phyloP scores from a whole-genome alignment of 1,140 invertebrate genomes.

The Carposina sasakii region DNA sequence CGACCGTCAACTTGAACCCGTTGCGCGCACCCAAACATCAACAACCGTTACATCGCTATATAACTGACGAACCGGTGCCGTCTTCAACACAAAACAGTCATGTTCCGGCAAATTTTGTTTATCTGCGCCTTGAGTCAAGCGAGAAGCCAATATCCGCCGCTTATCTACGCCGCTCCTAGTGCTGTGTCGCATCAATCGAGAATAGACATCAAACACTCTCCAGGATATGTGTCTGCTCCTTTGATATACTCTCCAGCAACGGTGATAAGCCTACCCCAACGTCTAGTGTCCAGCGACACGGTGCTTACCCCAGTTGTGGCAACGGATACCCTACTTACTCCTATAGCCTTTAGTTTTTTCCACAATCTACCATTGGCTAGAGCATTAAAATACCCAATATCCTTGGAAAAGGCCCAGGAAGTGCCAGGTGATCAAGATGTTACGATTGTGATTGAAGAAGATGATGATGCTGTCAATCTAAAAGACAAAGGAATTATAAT shows the following conservation, averaged over 20 bases:
- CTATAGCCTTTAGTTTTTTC: slow-evolving; percentile 43
- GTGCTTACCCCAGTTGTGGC: slow-evolving; percentile 29
- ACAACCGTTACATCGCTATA: slow-evolving; percentile 58
- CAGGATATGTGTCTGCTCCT: slow-evolving; percentile 30
- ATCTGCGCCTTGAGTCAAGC: slow-evolving; percentile 26
- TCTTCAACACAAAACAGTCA: slow-evolving; percentile 23
- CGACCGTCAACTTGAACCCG: slow-evolving; percentile 59
- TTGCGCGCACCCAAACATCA: slow-evolving; percentile 28
- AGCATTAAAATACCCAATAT: slow-evolving; percentile 46
- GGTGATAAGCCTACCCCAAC: slow-evolving; percentile 23
- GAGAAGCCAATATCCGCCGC: slow-evolving; percentile 31
- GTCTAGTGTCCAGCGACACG: slow-evolving; percentile 21
- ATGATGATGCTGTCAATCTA: too few relatives aligned
- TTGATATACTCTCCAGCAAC: slow-evolving; percentile 39
- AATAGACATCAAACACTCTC: slow-evolving; percentile 45
- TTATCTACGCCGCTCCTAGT: slow-evolving; percentile 53
- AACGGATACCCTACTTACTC: slow-evolving; percentile 31
- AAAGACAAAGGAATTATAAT: too few relatives aligned
- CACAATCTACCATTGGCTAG: slow-evolving; percentile 46
- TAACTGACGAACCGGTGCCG: slow-evolving; percentile 36
- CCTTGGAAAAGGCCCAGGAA: slow-evolving; percentile 30
- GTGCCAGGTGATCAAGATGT: slow-evolving; percentile 3
- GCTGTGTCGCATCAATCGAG: slow-evolving; percentile 54
- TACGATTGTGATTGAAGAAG: too few relatives aligned
- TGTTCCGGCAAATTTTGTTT: slow-evolving; percentile 38